Conservation (phyloP, 92 coral and sea anemone genomes). For the Umimayanthus kanabou region DNA sequence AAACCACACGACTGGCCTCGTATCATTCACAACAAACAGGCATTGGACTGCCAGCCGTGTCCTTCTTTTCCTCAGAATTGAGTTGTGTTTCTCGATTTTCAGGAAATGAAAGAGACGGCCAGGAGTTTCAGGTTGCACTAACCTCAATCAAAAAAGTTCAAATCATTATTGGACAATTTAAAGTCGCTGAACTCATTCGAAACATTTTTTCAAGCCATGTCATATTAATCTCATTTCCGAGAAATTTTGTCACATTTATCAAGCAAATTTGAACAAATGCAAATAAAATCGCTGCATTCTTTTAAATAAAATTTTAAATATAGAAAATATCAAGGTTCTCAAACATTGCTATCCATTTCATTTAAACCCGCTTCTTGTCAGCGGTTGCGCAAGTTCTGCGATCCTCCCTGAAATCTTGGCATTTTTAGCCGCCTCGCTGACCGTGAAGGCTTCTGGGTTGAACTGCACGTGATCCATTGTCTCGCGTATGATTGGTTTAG, state of each 20-base stretch:
- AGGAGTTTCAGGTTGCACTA: too few relatives aligned
- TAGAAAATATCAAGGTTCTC: not conserved
- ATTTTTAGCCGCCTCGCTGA: conserved; percentile 79
- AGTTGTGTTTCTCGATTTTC: too few relatives aligned
- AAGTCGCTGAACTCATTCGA: not conserved
- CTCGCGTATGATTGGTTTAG: conserved; percentile 83
- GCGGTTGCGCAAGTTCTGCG: conserved; percentile 85
- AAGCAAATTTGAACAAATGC: not conserved
- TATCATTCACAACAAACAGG: not conserved
- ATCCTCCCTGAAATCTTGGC: conserved; percentile 81
- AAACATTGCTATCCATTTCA: not conserved
- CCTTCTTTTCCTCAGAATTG: too few relatives aligned
- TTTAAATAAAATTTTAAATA: conserved; percentile 28
- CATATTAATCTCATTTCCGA: too few relatives aligned
- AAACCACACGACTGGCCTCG: not conserved
- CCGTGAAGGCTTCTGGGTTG: conserved; percentile 92
- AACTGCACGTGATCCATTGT: conserved; percentile 92
- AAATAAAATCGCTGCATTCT: not conserved
- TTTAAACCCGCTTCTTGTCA: conserved; percentile 50
- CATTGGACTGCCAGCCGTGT: not conserved
- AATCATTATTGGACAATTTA: not conserved
- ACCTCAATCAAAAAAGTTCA: not conserved
- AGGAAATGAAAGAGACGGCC: too few relatives aligned
- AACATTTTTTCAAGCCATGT: not conserved
- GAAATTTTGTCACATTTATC: not conserved